Evolutionary conservation across 2,888 invertebrate species (phyloP), one percentile per base, ranked within the genome.

Genomic region (Zelleria hepariella): DNA sequence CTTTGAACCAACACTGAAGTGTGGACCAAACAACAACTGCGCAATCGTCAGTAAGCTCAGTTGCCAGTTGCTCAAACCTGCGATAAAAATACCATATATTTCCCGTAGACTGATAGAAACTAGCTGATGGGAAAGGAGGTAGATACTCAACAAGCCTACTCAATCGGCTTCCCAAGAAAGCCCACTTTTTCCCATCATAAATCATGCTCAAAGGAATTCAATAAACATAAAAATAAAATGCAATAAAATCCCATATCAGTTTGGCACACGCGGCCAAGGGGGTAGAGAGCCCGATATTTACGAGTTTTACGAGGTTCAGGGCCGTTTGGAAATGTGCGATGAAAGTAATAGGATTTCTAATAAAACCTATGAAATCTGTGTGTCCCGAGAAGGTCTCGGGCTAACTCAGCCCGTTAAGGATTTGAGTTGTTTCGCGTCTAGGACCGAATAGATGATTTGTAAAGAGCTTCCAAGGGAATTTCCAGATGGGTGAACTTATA

Each of bases 151-250:
- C 7, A 42, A 15, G 32, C 10, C 15, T 15, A 42, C 32, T 2
- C 2, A 42, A 42, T 42, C 6, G 32, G 15, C 3, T 15, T 15
- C 2, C 15, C 1, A 15, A 42, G 15, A 42, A 42, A 42, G 2
- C 32, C 15, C 10, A 42, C 32, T 15, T 42, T 10, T 42, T 42
- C 32, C 32, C 10, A 5, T 42, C 32, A 10, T 42, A 42, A 42
- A 42, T 42, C 32, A 42, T 42, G 32, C 32, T 64, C 66, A 62
- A 59, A 64, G 63, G 66, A 61, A 59, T 63, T 55, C 67, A 66
- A 62, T 62, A 53, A 53, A 24, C 53, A 24, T 53, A 53, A 53
- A 53, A 24, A 25, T 23, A n/a, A 53, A 53, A 24, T 53, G 53
- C 53, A 53, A 53, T 53, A 53, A 53, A 53, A 25, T n/a, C 23